A percentile compares a stretch with the other conserved stretches of the same genome.
Evolutionary conservation across 2,113 vertebrate genomes (phyloP).

Genomic region (Sphyrna mokarran): DNA sequence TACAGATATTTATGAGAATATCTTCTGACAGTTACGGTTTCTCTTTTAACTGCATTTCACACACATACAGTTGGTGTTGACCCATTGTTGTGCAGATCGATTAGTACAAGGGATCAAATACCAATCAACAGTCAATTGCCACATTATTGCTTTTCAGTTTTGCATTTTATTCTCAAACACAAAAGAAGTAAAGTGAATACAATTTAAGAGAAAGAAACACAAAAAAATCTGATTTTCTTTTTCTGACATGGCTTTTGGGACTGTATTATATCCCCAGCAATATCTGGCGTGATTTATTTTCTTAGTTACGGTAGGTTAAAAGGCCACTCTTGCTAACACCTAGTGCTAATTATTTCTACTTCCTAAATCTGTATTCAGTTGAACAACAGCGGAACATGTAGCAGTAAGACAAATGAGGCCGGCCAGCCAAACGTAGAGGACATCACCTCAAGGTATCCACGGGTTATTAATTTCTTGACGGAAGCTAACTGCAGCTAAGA

Average conservation of each 20-base stretch:
- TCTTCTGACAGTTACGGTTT: background rate
- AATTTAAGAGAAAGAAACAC: background rate
- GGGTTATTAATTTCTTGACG: constrained; percentile 21
- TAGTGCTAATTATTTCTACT: background rate
- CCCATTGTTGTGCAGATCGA: background rate
- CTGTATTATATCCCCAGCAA: background rate
- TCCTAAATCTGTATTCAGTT: background rate
- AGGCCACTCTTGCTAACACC: background rate
- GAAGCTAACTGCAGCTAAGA: background rate
- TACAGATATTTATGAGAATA: background rate
- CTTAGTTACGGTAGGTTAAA: background rate
- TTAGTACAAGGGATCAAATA: background rate
- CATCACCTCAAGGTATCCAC: constrained; percentile 13
- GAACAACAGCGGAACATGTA: background rate
- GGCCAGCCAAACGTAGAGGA: background rate
- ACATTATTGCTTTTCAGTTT: background rate
- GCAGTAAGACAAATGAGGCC: constrained; percentile 26
- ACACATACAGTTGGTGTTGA: background rate
- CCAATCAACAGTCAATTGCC: background rate
- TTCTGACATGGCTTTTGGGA: background rate
- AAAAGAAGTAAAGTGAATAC: background rate
- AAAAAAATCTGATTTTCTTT: background rate
- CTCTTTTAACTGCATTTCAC: background rate
- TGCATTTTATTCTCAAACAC: background rate
- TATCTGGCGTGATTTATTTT: background rate